phyloP scores from a whole-genome alignment of 2,888 invertebrate species.

The Drosophila incognita region DNA sequence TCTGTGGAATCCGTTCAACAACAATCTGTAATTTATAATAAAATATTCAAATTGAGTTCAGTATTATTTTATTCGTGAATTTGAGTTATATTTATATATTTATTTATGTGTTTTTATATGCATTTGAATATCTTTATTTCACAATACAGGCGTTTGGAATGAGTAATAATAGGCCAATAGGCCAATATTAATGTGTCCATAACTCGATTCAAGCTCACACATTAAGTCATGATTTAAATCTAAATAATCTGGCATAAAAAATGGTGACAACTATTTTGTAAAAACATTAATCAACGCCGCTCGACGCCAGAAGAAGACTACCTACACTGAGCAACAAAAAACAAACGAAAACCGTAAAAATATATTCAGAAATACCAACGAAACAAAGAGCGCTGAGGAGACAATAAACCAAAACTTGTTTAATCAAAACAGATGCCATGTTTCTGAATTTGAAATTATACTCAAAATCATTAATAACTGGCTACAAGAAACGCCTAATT shows the following conservation, averaged over 20 bases:
- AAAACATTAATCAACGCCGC: conserved; percentile 72
- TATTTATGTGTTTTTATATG: neutral
- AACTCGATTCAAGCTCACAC: conserved; percentile 69
- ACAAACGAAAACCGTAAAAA: conserved; percentile 20
- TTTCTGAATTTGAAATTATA: conserved; percentile 67
- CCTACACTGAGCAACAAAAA: conserved; percentile 35
- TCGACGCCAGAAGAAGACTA: conserved; percentile 24
- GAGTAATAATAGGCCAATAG: conserved; percentile 1
- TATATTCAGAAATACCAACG: conserved; percentile 36
- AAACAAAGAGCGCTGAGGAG: conserved; percentile 43
- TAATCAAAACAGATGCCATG: conserved; percentile 48
- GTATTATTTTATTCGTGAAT: neutral
- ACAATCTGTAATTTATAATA: too few relatives aligned
- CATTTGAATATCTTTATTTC: conserved; percentile 18
- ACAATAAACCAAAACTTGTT: conserved; percentile 72
- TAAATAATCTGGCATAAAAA: conserved; percentile 57
- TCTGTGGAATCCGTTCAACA: neutral
- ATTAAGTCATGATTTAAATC: conserved; percentile 58
- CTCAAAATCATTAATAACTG: conserved; percentile 70
- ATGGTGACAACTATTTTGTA: conserved; percentile 78
- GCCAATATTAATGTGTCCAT: conserved; percentile 28
- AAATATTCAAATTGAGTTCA: neutral
- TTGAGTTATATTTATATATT: neutral
- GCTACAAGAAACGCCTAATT: conserved; percentile 71
- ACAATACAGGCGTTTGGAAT: neutral